Percentiles rank a stretch among this genome's conserved stretches.
These are phyloP conservation scores for Cerceris ruficornis DNA, from an alignment of 2,888 invertebrate genomes.

Conservation along the genomic window DNA sequence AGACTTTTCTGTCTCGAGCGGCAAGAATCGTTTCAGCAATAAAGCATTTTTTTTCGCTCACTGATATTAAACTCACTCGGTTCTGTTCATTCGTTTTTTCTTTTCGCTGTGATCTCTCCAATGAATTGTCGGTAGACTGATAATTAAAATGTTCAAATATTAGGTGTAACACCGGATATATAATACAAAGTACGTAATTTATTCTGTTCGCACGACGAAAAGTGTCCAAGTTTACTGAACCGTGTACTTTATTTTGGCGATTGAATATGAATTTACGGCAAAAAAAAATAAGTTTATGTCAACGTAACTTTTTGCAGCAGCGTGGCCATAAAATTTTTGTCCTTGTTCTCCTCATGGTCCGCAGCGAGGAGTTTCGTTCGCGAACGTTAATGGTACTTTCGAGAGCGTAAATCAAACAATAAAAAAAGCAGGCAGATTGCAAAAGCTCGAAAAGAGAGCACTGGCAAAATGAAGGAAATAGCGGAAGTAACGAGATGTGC, in stretches of 20 bases:
- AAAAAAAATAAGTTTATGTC: no score
- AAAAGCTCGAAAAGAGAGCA: neutral
- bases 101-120: neutral
- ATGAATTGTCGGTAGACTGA: neutral
- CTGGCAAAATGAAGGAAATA: conserved; percentile 12
- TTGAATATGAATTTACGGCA: no score
- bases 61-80: neutral
- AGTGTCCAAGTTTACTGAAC: no score
- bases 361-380: no score
- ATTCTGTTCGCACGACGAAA: neutral
- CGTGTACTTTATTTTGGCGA: no score
- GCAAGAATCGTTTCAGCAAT: neutral
- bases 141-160: neutral
- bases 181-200: neutral
- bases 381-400: no score
- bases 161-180: neutral
- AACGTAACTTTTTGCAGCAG: no score
- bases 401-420: neutral
- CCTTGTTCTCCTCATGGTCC: no score
- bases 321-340: no score
- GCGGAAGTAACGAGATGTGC: conserved; percentile 41
- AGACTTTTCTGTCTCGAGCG: neutral
- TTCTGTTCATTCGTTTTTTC: neutral
- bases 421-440: neutral
- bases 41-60: neutral